These are phyloP conservation scores for Aleiodes alternator DNA, from an alignment of 2,888 invertebrate species.

Conservation along the genomic window DNA sequence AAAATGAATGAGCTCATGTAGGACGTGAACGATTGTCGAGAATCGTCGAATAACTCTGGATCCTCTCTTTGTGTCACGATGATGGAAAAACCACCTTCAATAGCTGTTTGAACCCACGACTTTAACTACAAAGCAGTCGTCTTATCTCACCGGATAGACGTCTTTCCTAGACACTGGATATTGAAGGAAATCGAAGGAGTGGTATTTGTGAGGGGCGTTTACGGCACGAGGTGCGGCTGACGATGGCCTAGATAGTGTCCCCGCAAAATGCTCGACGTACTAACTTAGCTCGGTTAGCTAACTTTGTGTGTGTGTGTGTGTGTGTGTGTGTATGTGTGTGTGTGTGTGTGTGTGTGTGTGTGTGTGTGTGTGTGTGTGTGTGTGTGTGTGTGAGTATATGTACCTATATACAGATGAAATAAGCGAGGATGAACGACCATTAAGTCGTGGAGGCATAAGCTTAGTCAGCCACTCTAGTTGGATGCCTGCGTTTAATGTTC, in stretches of 20 bases:
- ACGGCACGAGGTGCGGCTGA: constrained; percentile 38
- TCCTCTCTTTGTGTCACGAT: not conserved
- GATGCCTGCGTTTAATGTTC: constrained; percentile 65
- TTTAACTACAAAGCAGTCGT: constrained; percentile 27
- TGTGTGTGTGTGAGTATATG: not conserved
- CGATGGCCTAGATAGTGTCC: constrained; percentile 45
- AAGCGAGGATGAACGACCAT: constrained; percentile 63
- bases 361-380: not conserved
- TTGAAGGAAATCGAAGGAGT: constrained; percentile 49
- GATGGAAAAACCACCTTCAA: not conserved
- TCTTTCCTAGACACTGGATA: constrained; percentile 50
- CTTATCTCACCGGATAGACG: constrained; percentile 49
- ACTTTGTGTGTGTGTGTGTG: too few species aligned
- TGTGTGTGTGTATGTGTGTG: not conserved
- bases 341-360: not conserved
- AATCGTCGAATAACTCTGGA: constrained; percentile 12
- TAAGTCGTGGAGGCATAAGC: constrained; percentile 61
- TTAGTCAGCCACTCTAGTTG: constrained; percentile 67
- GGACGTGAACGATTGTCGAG: constrained; percentile 2
- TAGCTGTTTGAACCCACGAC: constrained; percentile 2
- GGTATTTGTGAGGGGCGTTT: constrained; percentile 47
- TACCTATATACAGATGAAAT: constrained; percentile 47
- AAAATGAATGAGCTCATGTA: too few species aligned
- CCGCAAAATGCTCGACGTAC: constrained; percentile 53
- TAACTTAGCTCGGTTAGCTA: too few species aligned